Conservation (phyloP, 2,113 vertebrate genomes). For the Anthoscopus minutus region DNA sequence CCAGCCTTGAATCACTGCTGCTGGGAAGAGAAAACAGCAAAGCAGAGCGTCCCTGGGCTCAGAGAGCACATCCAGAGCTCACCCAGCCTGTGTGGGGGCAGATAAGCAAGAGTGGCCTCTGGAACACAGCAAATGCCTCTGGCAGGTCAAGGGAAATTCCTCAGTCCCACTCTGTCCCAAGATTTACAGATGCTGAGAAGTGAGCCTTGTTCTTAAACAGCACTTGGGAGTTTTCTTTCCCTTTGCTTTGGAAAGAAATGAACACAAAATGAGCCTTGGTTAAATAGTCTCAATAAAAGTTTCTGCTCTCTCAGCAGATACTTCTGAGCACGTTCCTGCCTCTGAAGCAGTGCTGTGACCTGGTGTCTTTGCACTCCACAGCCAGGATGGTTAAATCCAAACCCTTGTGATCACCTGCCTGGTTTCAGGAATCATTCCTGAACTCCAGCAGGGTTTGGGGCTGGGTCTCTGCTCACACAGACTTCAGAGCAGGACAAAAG, state of each 20-base stretch:
- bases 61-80: neutral
- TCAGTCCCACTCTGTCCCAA: neutral
- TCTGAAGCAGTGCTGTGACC: neutral
- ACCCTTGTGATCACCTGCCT: neutral
- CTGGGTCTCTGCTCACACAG: neutral
- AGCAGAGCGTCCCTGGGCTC: rapidly evolving
- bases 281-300: neutral
- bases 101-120: neutral
- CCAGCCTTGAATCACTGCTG: neutral
- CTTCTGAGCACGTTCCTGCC: neutral
- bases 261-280: neutral
- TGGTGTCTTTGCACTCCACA: neutral
- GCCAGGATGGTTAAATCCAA: neutral
- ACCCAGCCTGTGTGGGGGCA: rapidly evolving
- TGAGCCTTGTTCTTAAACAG: neutral
- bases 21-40: neutral
- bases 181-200: neutral
- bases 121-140: neutral
- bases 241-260: neutral
- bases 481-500: neutral
- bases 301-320: neutral
- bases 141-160: neutral
- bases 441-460: rapidly evolving
- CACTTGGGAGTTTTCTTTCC: neutral
- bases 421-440: neutral